These are phyloP conservation scores for Drosophila antonietae DNA, from an alignment of 2,888 invertebrate genomes.

Conservation along the genomic window DNA sequence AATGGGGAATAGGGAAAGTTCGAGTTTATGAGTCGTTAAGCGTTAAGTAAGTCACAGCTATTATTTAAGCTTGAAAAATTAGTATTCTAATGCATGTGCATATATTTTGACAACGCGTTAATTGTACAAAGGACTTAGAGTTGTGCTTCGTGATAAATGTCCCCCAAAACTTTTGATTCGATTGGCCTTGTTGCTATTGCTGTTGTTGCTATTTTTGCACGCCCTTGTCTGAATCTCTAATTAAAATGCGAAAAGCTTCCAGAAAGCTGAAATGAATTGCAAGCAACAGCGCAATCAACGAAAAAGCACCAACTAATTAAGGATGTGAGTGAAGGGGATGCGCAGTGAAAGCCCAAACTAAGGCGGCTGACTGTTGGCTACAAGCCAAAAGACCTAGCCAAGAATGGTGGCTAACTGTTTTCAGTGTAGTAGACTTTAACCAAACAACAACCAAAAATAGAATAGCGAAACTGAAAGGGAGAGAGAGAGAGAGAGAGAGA, in stretches of 20 bases:
- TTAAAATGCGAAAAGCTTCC: conserved; percentile 42
- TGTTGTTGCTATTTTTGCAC: conserved; percentile 7
- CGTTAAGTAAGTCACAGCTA: not conserved
- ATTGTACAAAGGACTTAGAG: conserved; percentile 31
- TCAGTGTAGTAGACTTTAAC: conserved; percentile 25
- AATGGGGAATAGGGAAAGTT: conserved; percentile 4
- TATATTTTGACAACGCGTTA: conserved; percentile 17
- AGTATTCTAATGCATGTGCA: conserved; percentile 7
- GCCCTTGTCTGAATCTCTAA: conserved; percentile 24
- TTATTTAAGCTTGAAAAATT: not conserved
- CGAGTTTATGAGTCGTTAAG: conserved; percentile 12
- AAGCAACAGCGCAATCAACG: conserved; percentile 53
- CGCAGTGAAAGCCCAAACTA: conserved; percentile 7
- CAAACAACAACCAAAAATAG: conserved; percentile 14
- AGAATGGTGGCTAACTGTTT: conserved; percentile 29
- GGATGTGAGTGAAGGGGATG: conserved; percentile 15
- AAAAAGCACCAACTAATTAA: conserved; percentile 65
- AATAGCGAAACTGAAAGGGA: not conserved
- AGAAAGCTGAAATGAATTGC: conserved; percentile 48
- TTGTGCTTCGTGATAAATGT: conserved; percentile 1
- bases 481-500: not conserved
- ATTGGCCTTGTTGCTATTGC: conserved; percentile 17
- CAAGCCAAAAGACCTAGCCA: conserved; percentile 10
- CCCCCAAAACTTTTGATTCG: conserved; percentile 20
- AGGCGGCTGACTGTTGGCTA: conserved; percentile 11